Evolutionary conservation across 1,140 invertebrate species (phyloP).

Genomic region (Lerema accius): DNA sequence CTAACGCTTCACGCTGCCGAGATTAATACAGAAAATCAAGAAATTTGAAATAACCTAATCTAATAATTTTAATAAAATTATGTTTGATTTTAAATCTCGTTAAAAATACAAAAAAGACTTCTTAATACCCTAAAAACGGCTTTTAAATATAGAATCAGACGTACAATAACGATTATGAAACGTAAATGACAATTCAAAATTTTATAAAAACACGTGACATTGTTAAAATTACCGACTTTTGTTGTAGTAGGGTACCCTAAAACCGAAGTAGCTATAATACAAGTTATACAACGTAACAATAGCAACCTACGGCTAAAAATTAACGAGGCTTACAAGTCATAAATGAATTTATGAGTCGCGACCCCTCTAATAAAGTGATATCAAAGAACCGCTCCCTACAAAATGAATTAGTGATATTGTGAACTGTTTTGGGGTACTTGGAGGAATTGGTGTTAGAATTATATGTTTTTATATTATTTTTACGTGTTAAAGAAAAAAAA

Average conservation of each 20-base stretch:
- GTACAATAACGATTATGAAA: no score
- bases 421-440: conserved; percentile 1
- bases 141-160: no score
- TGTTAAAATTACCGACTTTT: not conserved
- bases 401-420: conserved; percentile 26
- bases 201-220: no score
- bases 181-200: no score
- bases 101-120: no score
- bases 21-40: no score
- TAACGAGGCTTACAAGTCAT: conserved; percentile 30
- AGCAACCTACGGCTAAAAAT: conserved; percentile 21
- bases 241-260: not conserved
- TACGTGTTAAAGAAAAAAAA: no score
- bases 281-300: conserved; percentile 13
- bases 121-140: no score
- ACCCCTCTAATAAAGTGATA: conserved; percentile 29
- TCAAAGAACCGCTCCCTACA: conserved; percentile 22
- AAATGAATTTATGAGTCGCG: conserved; percentile 28
- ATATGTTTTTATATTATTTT: not conserved
- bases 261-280: not conserved
- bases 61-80: no score
- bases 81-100: no score
- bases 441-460: not conserved
- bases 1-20: no score
- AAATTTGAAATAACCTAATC: no score